phyloP scores from a whole-genome alignment of 2,797 vertebrate species.

The Siniperca undulata region DNA sequence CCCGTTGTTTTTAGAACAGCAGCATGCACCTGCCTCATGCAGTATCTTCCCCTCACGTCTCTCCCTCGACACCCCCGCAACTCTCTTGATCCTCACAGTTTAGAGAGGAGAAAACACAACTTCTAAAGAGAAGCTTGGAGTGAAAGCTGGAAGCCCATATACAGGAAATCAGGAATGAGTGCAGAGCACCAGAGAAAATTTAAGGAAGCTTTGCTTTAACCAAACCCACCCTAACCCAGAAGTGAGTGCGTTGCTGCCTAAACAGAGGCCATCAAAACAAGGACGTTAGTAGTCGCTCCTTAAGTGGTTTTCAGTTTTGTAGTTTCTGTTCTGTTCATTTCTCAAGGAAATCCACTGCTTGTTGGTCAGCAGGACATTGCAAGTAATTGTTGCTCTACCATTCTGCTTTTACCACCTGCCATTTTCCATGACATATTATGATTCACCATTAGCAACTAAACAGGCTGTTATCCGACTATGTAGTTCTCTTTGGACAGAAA shows the following conservation, averaged over 20 bases:
- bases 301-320: not conserved
- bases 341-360: slow-evolving; percentile 1
- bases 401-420: slow-evolving; percentile 38
- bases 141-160: not conserved
- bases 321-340: slow-evolving; percentile 1
- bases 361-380: slow-evolving; percentile 6
- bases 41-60: not conserved
- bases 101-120: not conserved
- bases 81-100: too few species aligned
- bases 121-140: not conserved
- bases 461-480: slow-evolving; percentile 18
- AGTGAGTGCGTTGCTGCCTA: not conserved
- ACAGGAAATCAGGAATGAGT: not conserved
- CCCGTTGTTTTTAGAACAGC: not conserved
- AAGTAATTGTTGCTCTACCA: slow-evolving; percentile 6
- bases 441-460: slow-evolving; percentile 38
- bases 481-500: slow-evolving; percentile 25
- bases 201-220: not conserved
- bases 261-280: not conserved
- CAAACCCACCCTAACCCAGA: not conserved
- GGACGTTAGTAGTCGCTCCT: not conserved
- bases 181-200: not conserved
- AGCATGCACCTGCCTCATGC: not conserved
- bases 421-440: slow-evolving; percentile 38
- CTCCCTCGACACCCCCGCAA: not conserved